Base-by-base conservation (phyloP, 2,797 vertebrate genomes). In the Sparidentex hasta region DNA sequence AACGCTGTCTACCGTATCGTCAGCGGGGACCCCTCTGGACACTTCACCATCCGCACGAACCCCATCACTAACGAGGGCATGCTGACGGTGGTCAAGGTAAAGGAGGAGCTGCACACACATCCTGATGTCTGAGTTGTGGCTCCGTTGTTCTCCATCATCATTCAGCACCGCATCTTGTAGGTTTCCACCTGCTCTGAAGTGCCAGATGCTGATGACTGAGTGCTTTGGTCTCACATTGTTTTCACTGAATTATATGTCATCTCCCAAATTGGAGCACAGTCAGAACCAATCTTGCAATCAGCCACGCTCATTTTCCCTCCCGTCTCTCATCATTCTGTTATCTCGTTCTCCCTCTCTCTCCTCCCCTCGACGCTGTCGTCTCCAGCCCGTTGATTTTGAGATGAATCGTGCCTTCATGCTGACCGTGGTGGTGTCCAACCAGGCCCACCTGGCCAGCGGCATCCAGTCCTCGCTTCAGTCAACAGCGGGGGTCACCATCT, bases 341-440 rank as follows among this genome's bases (percentile, higher is more conserved):
- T 68, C 18, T 2, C 20, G 23, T 9, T 59, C 12, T 74, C 65
- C 50, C 25, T 27, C 59, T 29, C 52, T 29, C 52, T 33, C 4
- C 27, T 27, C 27, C 27, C 27, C 27, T 23, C 38, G 8, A n/a
- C 0, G 9, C 4, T 43, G 33, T 63, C 43, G 11, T 51, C 72
- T 41, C 76, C 64, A 99, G 98, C 96, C 98, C 0, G 97, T 99
- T 5, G 98, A 99, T 88, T 99, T 97, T 0, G 98, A 99, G 94
- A 95, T 97, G 95, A 99, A 99, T 91, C 96, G 97, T 16, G 97
- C 97, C 54, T 99, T 99, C 94, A 96, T 98, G 97, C 95, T 99
- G 91, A 98, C 97, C 0, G 97, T 99, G 90, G 97, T 98, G 92
- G 98, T 98, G 47, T 97, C 97, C 71, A 99, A 99, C 93, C 97